Conservation (phyloP, 2,797 vertebrate genomes). For the Psittacula derbiana region DNA sequence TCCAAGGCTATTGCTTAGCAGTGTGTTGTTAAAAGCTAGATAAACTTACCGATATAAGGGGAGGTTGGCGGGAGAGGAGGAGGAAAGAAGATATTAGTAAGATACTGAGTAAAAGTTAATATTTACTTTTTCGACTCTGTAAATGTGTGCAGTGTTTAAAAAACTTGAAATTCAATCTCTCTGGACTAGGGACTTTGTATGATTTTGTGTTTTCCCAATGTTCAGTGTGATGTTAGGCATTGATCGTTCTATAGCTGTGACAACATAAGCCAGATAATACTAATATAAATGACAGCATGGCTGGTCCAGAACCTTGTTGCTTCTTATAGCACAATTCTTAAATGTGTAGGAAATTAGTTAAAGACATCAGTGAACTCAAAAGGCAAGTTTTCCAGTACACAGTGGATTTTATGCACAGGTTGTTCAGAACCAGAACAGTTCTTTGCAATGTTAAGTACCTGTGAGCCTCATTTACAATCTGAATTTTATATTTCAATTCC, state of each 20-base stretch:
- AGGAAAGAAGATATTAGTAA: background rate
- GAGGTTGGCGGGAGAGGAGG: fast-evolving
- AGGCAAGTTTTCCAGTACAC: background rate
- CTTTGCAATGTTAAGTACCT: background rate
- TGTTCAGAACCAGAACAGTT: background rate
- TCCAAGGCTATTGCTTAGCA: background rate
- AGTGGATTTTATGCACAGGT: background rate
- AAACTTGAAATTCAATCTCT: background rate
- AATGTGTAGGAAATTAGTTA: background rate
- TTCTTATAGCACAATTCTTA: background rate
- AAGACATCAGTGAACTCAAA: background rate
- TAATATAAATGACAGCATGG: background rate
- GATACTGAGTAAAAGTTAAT: background rate
- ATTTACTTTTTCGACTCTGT: background rate
- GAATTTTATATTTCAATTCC: background rate
- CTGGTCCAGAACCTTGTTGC: background rate
- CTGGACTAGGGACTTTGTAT: background rate
- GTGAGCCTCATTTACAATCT: background rate
- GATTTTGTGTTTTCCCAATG: background rate
- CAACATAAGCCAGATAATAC: background rate
- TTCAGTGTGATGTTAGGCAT: background rate
- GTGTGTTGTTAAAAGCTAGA: background rate
- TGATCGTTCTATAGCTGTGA: background rate
- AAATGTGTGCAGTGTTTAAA: background rate
- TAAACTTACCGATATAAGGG: background rate